Evolutionary conservation across 2,797 vertebrate genomes (phyloP), one percentile per base, ranked within the genome.

Genomic region (Aselliscus stoliczkanus): DNA sequence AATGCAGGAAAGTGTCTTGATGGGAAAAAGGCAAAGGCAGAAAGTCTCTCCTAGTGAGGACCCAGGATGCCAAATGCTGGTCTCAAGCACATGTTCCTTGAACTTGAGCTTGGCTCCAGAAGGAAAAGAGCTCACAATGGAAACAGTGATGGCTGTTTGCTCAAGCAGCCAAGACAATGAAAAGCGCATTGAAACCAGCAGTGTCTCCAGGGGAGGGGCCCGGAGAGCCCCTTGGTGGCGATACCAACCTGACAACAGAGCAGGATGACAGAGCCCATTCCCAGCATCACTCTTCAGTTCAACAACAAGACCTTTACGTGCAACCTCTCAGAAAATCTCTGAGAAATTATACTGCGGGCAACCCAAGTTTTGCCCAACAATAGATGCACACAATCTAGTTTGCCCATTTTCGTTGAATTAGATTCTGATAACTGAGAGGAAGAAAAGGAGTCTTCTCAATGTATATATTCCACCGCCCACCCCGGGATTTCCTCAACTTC

Each of bases 121-220:
- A 95, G 83, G 44, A 75, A 34, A 76, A 76, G 67, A 75, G 69
- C 80, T 96, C 47, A 84, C 12, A 58, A 23, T 83, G 75, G 91
- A 95, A 96, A 95, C 87, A 88, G 76, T 92, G 93, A 97, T 0
- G 7, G 87, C 88, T 27, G 17, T 97, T 97, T 81, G 58, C 88
- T 92, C 42, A 37, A 88, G 90, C 91, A 64, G 95, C 56, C 89
- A 65, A 62, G 84, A 88, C 88, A 94, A 93, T 79, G 73, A 95
- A 98, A 96, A 95, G 88, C n/a, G 6, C 90, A 70, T 77, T 95
- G 96, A 97, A 97, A 88, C 31, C 42, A 42, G 11, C 64, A 65
- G 64, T 2, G 11, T 65, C 14, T 95, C 97, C 95, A 79, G 5
- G 81, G 93, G 67, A 93, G 93, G 80, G 72, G 73, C 54, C 5